Evolutionary conservation across 1,140 invertebrate genomes (phyloP), one percentile per base, ranked within the genome.

Genomic region (Pseudoatta argentina): DNA sequence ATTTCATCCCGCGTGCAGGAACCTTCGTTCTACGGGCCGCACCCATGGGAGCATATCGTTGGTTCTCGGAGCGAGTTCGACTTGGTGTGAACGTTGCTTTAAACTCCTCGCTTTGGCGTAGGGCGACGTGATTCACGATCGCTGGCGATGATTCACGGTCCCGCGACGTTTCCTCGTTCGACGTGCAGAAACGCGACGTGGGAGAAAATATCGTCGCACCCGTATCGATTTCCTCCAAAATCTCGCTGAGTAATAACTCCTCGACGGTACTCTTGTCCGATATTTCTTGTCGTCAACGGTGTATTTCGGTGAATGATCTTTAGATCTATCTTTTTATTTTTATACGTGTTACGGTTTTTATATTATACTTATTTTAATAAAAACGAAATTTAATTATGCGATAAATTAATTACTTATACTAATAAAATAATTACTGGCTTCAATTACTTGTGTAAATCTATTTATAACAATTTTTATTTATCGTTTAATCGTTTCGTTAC

Each of bases 51-150:
- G 75, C 73, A n/a, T 57, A 79, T 86, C 73, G n/a, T 34, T 18
- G 55, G 34, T 67, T 34, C 75, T 81, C 59, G 72, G 67, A 51
- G 27, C 27, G 66, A 6, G 76, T 34, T 18, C 34, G 30, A 27
- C 44, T 51, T 67, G 39, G 27, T 81, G 66, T 83, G 77, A 86
- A 53, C 86, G 79, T 75, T 66, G 57, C 86, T 44, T 85, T 87
- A 81, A 79, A 63, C 55, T 73, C 55, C 67, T 39, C 76, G 63
- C 57, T 63, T 67, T 64, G 67, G 81, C 89, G 89, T 88, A 88
- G 89, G 88, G 86, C 86, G 85, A 88, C 85, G 88, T 91, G 91
- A 92, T 91, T 92, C 91, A 92, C 69, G 91, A 90, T 86, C 79
- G 85, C 66, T 69, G 66, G 24, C 87, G 91, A 92, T 92, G 91